Conservation (phyloP, 2,888 invertebrate genomes). For the Cactoblastis cactorum region DNA sequence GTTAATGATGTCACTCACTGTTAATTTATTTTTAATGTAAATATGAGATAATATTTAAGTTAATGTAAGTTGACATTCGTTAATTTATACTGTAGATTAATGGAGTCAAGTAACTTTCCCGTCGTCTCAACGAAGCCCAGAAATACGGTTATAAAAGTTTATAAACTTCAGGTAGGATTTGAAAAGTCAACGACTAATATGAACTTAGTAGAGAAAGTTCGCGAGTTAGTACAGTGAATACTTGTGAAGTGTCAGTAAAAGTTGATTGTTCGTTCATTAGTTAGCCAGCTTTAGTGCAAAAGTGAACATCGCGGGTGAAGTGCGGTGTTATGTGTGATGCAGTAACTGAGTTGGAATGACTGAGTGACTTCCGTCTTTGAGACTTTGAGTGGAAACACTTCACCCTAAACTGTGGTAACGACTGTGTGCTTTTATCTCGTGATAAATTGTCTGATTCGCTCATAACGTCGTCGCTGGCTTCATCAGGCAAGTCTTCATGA, state of each 20-base stretch:
- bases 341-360: neutral
- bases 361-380: neutral
- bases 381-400: too few species aligned
- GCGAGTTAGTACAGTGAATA: constrained; percentile 20
- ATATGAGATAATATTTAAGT: constrained; percentile 23
- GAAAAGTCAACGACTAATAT: constrained; percentile 7
- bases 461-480: neutral
- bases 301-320: constrained; percentile 16
- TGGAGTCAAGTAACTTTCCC: constrained; percentile 22
- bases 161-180: neutral
- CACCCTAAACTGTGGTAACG: too few species aligned
- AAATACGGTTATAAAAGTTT: neutral
- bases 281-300: constrained; percentile 17
- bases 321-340: neutral
- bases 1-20: constrained; percentile 43
- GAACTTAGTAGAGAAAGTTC: constrained; percentile 42
- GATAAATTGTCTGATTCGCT: neutral
- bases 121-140: constrained; percentile 21
- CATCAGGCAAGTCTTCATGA: neutral
- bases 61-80: constrained; percentile 26
- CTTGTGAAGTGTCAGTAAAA: constrained; percentile 28
- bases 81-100: constrained; percentile 33
- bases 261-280: constrained; percentile 33
- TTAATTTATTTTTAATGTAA: constrained; percentile 26
- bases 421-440: too few species aligned